phyloP scores from a whole-genome alignment of 2,888 invertebrate genomes.

The Plagodis pulveraria region DNA sequence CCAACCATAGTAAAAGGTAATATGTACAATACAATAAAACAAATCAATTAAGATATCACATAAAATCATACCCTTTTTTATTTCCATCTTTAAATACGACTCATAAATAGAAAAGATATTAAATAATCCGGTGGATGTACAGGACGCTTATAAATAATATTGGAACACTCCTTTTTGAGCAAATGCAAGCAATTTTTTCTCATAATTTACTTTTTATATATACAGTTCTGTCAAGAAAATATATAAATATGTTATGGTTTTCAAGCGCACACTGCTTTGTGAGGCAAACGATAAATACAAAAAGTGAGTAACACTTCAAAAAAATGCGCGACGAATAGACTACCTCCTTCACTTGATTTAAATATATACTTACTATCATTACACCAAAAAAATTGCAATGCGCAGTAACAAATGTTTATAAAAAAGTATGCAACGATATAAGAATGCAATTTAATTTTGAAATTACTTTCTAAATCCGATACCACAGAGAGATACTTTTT shows the following conservation, averaged over 20 bases:
- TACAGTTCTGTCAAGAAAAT: constrained; percentile 18
- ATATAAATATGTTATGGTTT: constrained; percentile 5
- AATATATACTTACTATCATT: too few species aligned
- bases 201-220: constrained; percentile 18
- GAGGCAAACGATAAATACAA: too few species aligned
- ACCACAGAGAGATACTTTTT: too few species aligned
- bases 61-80: constrained; percentile 80
- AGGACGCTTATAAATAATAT: constrained; percentile 51
- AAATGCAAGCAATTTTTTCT: constrained; percentile 69
- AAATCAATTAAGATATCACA: constrained; percentile 65
- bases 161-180: constrained; percentile 67
- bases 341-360: background rate
- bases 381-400: too few species aligned
- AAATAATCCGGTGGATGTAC: constrained; percentile 71
- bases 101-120: constrained; percentile 76
- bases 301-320: too few species aligned
- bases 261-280: constrained; percentile 25
- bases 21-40: constrained; percentile 50
- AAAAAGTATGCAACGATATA: too few species aligned
- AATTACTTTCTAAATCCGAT: too few species aligned
- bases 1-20: too few species aligned
- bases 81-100: constrained; percentile 70
- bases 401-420: too few species aligned
- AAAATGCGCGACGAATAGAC: background rate
- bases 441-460: too few species aligned